Evolutionary conservation across 2,113 vertebrate genomes (phyloP), one percentile per base, ranked within the genome.

Genomic region (Rana temporaria): DNA sequence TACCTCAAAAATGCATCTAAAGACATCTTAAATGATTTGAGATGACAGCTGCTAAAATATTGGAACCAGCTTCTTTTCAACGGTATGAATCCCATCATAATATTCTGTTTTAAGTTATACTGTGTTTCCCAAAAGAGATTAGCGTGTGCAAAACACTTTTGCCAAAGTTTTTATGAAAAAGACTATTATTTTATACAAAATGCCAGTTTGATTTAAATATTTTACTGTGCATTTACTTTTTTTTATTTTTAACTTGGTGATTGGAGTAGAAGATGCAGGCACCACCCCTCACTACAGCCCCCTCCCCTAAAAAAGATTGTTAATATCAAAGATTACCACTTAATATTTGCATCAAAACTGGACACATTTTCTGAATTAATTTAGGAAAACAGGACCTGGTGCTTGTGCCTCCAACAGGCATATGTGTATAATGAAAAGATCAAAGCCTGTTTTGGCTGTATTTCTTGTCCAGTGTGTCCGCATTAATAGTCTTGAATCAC

Each of bases 41-140:
- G 87, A 84, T 90, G 84, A 87, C 81, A 89, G 76, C 85, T 72
- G 87, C 85, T 90, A 85, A 89, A 90, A 89, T 89, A 90, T 88
- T 89, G 88, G 87, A 90, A 84, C 84, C 89, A 85, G 88, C 85
- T 88, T 60, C 63, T 81, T 85, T 88, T 79, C 48, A 81, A 84
- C 78, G 60, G 73, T 78, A 74, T 82, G 8, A 42, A 6, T 75
- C 74, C 65, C 24, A 85, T 42, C 68, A 76, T 78, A 84, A 53
- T 77, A 12, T 52, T 73, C 34, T 26, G n/a, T 78, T 9, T 66
- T 79, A 15, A 71, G 32, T 81, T 48, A 57, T 82, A 64, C 79
- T 57, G 32, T 68, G 32, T 69, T 85, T 88, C 84, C 82, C 84
- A 83, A 85, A 88, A 90, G 84, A 79, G 77, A 88, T 85, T 76